phyloP scores from a whole-genome alignment of 2,888 invertebrate species.

The Rutpela maculata region DNA sequence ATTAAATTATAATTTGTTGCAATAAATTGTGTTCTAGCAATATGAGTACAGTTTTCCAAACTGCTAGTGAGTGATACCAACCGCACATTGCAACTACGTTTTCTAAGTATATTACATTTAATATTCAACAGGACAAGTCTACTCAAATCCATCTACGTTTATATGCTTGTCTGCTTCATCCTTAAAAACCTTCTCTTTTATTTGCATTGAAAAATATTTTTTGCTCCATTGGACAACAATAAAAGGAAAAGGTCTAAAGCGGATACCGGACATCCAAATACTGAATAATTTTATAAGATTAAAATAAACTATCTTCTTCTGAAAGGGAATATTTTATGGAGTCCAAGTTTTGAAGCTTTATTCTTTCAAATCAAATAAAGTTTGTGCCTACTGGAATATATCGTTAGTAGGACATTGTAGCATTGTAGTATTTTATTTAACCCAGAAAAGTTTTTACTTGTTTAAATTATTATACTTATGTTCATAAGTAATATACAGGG shows the following conservation, averaged over 20 bases:
- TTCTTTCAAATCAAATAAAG: neutral
- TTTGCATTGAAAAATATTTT: slow-evolving; percentile 32
- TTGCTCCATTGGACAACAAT: slow-evolving; percentile 25
- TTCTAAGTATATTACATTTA: neutral
- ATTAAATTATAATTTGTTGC: too few species aligned
- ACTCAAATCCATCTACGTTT: neutral
- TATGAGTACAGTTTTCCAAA: too few species aligned
- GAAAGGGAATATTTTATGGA: slow-evolving; percentile 12
- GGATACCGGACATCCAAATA: slow-evolving; percentile 17
- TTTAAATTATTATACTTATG: too few species aligned
- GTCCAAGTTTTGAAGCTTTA: neutral
- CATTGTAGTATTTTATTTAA: neutral
- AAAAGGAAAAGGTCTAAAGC: slow-evolving; percentile 13
- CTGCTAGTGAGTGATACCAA: too few species aligned
- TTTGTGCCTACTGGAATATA: neutral
- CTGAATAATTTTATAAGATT: slow-evolving; percentile 8
- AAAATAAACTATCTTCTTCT: slow-evolving; percentile 8
- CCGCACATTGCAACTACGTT: too few species aligned
- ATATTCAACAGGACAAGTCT: neutral
- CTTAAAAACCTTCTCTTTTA: neutral
- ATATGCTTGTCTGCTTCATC: neutral
- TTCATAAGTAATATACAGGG: too few species aligned
- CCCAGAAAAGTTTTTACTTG: too few species aligned
- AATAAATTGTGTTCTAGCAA: too few species aligned
- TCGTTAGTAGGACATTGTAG: neutral